phyloP scores from a whole-genome alignment of 2,797 vertebrate species.

The Labeo calbasu region DNA sequence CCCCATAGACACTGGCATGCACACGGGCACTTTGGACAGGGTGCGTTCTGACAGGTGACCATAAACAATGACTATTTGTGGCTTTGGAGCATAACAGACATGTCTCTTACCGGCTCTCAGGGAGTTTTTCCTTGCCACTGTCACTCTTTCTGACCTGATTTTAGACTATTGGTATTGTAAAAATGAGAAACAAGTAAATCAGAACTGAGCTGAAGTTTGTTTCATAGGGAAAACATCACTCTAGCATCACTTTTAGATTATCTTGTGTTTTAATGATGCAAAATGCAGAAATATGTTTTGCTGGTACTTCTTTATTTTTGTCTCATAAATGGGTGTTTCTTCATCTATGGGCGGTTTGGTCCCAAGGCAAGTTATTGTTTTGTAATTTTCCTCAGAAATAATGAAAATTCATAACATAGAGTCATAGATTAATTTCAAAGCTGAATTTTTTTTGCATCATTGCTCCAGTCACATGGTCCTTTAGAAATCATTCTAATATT shows the following conservation, averaged over 20 bases:
- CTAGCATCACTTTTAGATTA: background rate
- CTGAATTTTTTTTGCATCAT: no score
- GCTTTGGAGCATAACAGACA: conserved; percentile 37
- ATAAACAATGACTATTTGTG: conserved; percentile 49
- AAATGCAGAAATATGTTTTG: background rate
- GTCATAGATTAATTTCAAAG: no score
- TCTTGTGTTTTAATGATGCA: background rate
- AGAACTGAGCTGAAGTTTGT: background rate
- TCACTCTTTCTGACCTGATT: conserved; percentile 2
- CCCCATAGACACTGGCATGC: conserved; percentile 26
- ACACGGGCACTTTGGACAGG: conserved; percentile 12
- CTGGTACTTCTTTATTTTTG: background rate
- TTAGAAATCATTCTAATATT: no score
- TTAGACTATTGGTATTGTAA: background rate
- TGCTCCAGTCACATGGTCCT: no score
- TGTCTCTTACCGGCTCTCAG: conserved; percentile 3
- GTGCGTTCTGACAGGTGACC: conserved; percentile 44
- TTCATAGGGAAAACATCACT: background rate
- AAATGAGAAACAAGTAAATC: background rate
- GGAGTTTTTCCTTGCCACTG: conserved; percentile 21
- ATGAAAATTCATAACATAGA: background rate
- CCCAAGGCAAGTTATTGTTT: background rate
- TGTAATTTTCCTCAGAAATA: background rate
- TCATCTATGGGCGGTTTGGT: background rate
- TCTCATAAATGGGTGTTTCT: background rate